phyloP scores from a whole-genome alignment of 2,888 invertebrate genomes.

The Synergus laeviventris region DNA sequence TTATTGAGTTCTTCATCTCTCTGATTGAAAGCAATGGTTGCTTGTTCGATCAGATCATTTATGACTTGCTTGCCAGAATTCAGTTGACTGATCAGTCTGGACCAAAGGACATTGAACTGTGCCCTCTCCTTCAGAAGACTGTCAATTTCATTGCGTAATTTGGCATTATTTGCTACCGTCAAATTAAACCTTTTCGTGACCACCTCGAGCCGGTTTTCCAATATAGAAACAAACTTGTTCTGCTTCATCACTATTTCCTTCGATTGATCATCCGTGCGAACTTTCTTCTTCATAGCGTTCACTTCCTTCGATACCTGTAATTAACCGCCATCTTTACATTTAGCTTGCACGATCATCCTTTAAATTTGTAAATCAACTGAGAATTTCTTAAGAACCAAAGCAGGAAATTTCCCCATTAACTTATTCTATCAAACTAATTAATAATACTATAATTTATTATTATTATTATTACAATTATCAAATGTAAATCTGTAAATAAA shows the following conservation, averaged over 20 bases:
- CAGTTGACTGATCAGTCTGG: conserved; percentile 85
- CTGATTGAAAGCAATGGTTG: conserved; percentile 92
- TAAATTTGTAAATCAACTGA: conserved; percentile 16
- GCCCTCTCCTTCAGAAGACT: conserved; percentile 88
- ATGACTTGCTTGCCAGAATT: conserved; percentile 89
- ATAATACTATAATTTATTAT: neutral
- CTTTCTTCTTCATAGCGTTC: conserved; percentile 71
- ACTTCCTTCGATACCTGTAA: conserved; percentile 76
- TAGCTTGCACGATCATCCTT: conserved; percentile 17
- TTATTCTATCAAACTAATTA: conserved; percentile 13
- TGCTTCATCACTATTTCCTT: conserved; percentile 78
- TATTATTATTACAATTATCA: neutral
- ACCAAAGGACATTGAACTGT: conserved; percentile 89
- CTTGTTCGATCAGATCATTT: conserved; percentile 90
- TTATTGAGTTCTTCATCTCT: conserved; percentile 89
- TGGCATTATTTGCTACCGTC: conserved; percentile 85
- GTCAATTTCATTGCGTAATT: conserved; percentile 87
- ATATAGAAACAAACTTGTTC: conserved; percentile 79
- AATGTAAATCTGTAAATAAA: too few relatives aligned
- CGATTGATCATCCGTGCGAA: conserved; percentile 76
- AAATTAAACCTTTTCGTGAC: conserved; percentile 87
- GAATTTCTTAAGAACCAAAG: conserved; percentile 23
- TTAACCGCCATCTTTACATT: conserved; percentile 29
- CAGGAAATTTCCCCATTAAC: conserved; percentile 12
- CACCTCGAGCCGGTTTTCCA: conserved; percentile 87